These are phyloP conservation scores for Carettochelys insculpta DNA, from an alignment of 2,113 vertebrate species.

Conservation along the genomic window DNA sequence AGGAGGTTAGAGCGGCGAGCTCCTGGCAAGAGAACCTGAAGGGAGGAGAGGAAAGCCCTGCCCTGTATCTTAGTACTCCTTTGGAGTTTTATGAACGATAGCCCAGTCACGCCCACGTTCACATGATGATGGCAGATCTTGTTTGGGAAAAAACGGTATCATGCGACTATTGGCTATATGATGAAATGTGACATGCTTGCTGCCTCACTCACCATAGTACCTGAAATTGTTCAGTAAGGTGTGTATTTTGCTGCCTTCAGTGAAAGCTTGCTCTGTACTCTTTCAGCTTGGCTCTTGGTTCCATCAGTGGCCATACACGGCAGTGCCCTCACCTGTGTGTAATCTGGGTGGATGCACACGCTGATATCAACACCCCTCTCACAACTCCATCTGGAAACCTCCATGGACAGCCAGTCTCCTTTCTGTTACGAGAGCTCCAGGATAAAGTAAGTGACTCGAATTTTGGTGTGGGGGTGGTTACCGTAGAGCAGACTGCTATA, in stretches of 20 bases:
- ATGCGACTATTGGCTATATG: not conserved
- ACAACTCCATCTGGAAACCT: constrained; percentile 92
- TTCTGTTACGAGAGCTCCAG: constrained; percentile 93
- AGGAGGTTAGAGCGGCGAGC: not conserved
- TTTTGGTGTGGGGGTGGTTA: not conserved
- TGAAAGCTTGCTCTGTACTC: not conserved
- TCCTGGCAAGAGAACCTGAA: not conserved
- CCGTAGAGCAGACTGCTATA: not conserved
- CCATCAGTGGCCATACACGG: constrained; percentile 88
- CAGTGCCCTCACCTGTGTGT: constrained; percentile 91
- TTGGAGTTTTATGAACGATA: not conserved
- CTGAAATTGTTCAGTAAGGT: not conserved
- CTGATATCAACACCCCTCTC: constrained; percentile 93
- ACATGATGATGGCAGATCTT: not conserved
- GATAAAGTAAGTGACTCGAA: constrained; percentile 84
- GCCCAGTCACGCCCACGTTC: not conserved
- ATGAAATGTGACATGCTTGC: not conserved
- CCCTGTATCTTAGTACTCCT: not conserved
- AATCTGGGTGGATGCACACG: constrained; percentile 97
- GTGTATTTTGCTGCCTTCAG: not conserved
- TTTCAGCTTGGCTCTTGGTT: constrained; percentile 91
- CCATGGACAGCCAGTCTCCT: constrained; percentile 93
- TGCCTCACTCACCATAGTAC: not conserved
- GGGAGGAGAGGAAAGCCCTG: not conserved
- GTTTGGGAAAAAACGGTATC: not conserved